phyloP scores from a whole-genome alignment of 2,797 vertebrate species.

The Poeciliopsis presidionis region DNA sequence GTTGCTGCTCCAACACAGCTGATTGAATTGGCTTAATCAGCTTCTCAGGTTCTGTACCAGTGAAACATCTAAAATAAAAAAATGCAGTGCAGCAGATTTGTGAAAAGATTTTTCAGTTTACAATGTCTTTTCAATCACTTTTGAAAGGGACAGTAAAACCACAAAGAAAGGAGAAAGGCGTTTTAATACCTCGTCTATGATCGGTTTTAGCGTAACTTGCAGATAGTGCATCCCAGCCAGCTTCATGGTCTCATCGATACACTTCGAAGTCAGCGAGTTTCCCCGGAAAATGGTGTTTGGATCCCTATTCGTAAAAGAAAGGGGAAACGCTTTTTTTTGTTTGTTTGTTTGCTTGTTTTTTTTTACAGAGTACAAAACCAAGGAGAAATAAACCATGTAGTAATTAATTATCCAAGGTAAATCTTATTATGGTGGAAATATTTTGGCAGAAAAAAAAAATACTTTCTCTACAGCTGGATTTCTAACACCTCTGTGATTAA shows the following conservation, averaged over 20 bases:
- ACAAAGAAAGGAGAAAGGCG: neutral
- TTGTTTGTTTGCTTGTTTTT: neutral
- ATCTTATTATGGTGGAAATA: neutral
- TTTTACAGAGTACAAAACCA: neutral
- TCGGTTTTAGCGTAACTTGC: conserved; percentile 94
- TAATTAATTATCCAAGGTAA: conserved; percentile 17
- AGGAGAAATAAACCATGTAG: conserved; percentile 14
- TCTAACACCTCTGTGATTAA: conserved; percentile 4
- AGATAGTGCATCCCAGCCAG: conserved; percentile 98
- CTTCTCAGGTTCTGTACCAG: neutral
- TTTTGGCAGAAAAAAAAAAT: conserved; percentile 5
- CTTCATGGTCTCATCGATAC: conserved; percentile 99
- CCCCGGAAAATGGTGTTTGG: conserved; percentile 99
- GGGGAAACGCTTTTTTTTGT: neutral
- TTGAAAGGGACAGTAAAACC: neutral
- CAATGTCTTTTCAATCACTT: neutral
- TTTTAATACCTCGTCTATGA: conserved; percentile 92
- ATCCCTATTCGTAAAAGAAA: conserved; percentile 80
- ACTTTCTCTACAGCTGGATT: neutral
- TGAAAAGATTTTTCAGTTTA: neutral
- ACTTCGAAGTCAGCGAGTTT: conserved; percentile 97
- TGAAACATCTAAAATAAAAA: neutral
- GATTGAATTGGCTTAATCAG: neutral
- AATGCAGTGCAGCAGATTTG: too few species aligned
- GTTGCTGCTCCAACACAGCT: neutral